Evolutionary conservation across 2,113 vertebrate species (phyloP), one percentile per base, ranked within the genome.

Genomic region (Heterochromis multidens): DNA sequence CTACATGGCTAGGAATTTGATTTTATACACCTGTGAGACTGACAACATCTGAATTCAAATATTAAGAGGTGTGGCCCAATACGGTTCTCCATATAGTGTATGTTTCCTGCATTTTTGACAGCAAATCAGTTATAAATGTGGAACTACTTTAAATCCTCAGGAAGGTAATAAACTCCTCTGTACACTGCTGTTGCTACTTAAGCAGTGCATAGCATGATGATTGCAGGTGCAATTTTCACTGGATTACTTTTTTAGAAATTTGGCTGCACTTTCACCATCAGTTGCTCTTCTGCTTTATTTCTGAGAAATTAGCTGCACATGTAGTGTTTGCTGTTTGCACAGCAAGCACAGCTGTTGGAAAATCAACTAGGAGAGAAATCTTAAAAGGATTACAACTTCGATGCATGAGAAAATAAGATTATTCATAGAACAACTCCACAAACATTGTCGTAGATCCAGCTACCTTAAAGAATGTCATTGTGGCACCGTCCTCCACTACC

Each of bases 381-480:
- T 77, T 27, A 31, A 82, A 72, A 56, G 6, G 40, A 74, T 70
- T 57, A 29, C 10, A 58, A 54, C 40, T 63, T 21, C 23, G 52
- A 82, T 31, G 16, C 27, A 8, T 46, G 58, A 65, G 27, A 62
- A 70, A 65, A 43, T 17, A 76, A 54, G 11, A 27, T 6, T 65
- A 23, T 3, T 67, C 40, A 29, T 46, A 57, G 35, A 86, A 23
- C 29, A 14, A 54, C 25, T 12, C 6, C 7, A 10, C 43, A 63
- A 54, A 74, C 46, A 74, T 52, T 6, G 14, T 11, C 0, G 7
- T 25, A 72, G 46, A 29, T 19, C 1, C 13, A 77, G 35, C 11
- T 94, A 99, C 98, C 98, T 99, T 99, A 84, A 99, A 99, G 95
- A 99, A 99, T 5, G 97, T 98, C 98, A 99, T 99, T 67, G 98